phyloP scores from a whole-genome alignment of 64 coral and sea anemone genomes.

The Actinia equina region DNA sequence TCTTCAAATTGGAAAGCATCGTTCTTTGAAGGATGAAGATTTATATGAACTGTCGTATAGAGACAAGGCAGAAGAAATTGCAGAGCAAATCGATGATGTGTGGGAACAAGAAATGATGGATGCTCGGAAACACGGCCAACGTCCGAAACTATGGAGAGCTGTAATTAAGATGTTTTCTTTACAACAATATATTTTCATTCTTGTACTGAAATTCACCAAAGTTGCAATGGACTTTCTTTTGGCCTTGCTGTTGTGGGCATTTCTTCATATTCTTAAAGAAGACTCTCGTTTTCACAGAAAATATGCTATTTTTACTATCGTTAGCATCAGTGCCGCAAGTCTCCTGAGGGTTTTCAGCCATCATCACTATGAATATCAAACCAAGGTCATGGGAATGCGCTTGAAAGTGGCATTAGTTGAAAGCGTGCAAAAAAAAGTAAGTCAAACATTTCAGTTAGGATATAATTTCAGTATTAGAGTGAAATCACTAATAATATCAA shows the following conservation, averaged over 20 bases:
- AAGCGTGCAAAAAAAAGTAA: constrained; percentile 38
- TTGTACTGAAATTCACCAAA: too few species aligned
- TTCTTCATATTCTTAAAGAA: too few species aligned
- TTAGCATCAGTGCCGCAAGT: neutral
- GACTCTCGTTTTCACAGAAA: neutral
- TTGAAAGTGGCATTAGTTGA: constrained; percentile 34
- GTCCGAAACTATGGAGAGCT: constrained; percentile 29
- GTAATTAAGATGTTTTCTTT: constrained; percentile 5
- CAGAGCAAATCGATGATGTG: neutral
- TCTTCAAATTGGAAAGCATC: constrained; percentile 27
- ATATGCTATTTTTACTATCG: too few species aligned
- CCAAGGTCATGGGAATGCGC: neutral
- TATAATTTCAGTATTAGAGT: too few species aligned
- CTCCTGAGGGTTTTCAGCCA: neutral
- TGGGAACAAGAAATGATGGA: constrained; percentile 4
- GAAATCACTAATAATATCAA: too few species aligned
- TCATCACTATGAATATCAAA: too few species aligned
- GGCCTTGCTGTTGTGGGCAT: too few species aligned
- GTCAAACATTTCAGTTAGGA: too few species aligned
- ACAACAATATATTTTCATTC: neutral
- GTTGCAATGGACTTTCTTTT: neutral
- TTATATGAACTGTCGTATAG: neutral
- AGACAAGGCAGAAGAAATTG: neutral
- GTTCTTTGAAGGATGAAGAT: constrained; percentile 51
- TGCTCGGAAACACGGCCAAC: neutral